A percentile compares a stretch with the other conserved stretches of the same genome.
phyloP scores from a whole-genome alignment of 2,797 vertebrate species.

The Cyclopterus lumpus region DNA sequence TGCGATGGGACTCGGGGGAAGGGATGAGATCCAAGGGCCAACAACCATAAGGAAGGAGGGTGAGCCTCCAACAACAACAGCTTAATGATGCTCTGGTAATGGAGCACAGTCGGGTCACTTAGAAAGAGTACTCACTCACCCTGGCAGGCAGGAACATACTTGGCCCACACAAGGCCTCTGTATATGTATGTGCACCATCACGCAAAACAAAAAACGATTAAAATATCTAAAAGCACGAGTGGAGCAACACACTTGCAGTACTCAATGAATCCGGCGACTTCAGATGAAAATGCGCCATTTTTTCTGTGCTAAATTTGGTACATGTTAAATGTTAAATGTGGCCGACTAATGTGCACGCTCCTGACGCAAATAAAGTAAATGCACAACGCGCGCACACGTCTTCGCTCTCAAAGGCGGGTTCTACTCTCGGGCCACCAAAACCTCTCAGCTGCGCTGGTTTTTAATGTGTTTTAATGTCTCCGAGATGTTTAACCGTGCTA shows the following conservation, averaged over 20 bases:
- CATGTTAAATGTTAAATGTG: not conserved
- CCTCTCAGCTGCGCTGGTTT: conserved; percentile 53
- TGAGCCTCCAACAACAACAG: conserved; percentile 66
- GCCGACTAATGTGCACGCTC: not conserved
- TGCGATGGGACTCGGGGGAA: conserved; percentile 66
- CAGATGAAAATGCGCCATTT: not conserved
- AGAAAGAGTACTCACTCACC: conserved; percentile 61
- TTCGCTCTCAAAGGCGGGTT: conserved; percentile 5
- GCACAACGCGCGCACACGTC: not conserved
- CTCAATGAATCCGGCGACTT: not conserved
- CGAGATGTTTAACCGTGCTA: conserved; percentile 56
- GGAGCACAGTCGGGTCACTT: conserved; percentile 63
- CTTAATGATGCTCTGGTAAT: conserved; percentile 74
- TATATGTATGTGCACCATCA: conserved; percentile 8
- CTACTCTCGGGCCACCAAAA: conserved; percentile 17
- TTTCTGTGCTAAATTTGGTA: not conserved
- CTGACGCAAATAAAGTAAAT: not conserved
- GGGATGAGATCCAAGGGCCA: conserved; percentile 65
- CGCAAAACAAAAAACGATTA: not conserved
- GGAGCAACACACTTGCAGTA: not conserved
- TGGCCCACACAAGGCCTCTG: conserved; percentile 14
- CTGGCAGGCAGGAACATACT: conserved; percentile 37
- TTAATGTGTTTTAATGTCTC: conserved; percentile 64
- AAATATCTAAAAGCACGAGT: not conserved
- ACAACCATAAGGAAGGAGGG: conserved; percentile 63